phyloP scores from a whole-genome alignment of 1,140 invertebrate genomes.

The Drosophila oshimai region DNA sequence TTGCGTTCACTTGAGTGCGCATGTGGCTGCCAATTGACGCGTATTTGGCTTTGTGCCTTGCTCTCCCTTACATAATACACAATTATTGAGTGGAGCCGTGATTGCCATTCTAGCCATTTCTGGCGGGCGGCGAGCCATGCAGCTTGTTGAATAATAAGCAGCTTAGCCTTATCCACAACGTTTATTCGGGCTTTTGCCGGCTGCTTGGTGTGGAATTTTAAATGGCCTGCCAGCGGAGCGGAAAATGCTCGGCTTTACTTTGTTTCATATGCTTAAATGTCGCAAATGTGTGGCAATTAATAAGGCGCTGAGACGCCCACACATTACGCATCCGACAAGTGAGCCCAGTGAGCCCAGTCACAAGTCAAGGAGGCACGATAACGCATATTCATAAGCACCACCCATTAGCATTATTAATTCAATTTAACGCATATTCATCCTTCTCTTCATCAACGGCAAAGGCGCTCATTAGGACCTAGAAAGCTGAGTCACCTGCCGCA shows the following conservation, averaged over 20 bases:
- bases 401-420: conserved; percentile 79
- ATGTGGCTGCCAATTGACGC: conserved; percentile 81
- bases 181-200: conserved; percentile 22
- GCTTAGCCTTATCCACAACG: conserved; percentile 39
- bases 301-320: conserved; percentile 32
- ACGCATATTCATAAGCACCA: conserved; percentile 63
- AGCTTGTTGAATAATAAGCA: conserved; percentile 71
- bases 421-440: conserved; percentile 78
- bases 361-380: conserved; percentile 52
- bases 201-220: conserved; percentile 50
- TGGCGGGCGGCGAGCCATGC: conserved; percentile 42
- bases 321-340: conserved; percentile 51
- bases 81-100: conserved; percentile 69
- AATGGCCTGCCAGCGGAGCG: conserved; percentile 13
- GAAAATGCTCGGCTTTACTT: conserved; percentile 44
- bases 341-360: neutral
- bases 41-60: conserved; percentile 74
- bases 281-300: conserved; percentile 69
- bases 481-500: conserved; percentile 70
- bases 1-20: conserved; percentile 77
- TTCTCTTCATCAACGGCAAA: conserved; percentile 40
- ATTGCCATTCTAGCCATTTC: conserved; percentile 74
- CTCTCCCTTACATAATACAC: conserved; percentile 55
- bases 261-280: conserved; percentile 47
- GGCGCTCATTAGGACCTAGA: conserved; percentile 56